phyloP scores from a whole-genome alignment of 2,888 invertebrate genomes.

The Cabera pusaria region DNA sequence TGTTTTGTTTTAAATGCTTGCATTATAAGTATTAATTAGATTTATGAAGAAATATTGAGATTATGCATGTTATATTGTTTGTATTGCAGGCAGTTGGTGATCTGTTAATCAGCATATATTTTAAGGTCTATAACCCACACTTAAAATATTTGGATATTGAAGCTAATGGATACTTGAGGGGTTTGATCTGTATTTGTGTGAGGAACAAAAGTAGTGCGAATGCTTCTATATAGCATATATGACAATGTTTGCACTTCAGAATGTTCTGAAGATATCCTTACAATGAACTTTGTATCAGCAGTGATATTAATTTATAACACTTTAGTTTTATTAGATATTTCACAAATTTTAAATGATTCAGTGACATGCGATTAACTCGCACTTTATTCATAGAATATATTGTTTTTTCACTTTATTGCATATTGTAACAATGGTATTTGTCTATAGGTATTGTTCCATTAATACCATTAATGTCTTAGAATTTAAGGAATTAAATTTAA shows the following conservation, averaged over 20 bases:
- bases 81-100: constrained; percentile 82
- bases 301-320: constrained; percentile 10
- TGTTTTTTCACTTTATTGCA: constrained; percentile 41
- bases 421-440: constrained; percentile 47
- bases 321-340: constrained; percentile 1
- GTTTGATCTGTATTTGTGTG: constrained; percentile 25
- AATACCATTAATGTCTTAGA: constrained; percentile 58
- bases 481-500: constrained; percentile 54
- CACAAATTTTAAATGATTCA: constrained; percentile 13
- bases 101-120: constrained; percentile 69
- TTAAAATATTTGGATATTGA: constrained; percentile 60
- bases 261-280: constrained; percentile 10
- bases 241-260: constrained; percentile 5
- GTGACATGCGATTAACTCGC: constrained; percentile 17
- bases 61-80: constrained; percentile 61
- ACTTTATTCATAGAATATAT: constrained; percentile 14
- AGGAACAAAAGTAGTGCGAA: constrained; percentile 7
- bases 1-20: no score
- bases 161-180: constrained; percentile 44
- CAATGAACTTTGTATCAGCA: constrained; percentile 6
- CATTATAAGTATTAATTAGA: no score
- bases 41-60: constrained; percentile 4
- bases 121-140: constrained; percentile 55
- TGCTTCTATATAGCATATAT: constrained; percentile 4
- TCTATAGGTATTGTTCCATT: constrained; percentile 26